Evolutionary conservation across 2,797 vertebrate species (phyloP).

Genomic region (Urocyon cinereoargenteus): DNA sequence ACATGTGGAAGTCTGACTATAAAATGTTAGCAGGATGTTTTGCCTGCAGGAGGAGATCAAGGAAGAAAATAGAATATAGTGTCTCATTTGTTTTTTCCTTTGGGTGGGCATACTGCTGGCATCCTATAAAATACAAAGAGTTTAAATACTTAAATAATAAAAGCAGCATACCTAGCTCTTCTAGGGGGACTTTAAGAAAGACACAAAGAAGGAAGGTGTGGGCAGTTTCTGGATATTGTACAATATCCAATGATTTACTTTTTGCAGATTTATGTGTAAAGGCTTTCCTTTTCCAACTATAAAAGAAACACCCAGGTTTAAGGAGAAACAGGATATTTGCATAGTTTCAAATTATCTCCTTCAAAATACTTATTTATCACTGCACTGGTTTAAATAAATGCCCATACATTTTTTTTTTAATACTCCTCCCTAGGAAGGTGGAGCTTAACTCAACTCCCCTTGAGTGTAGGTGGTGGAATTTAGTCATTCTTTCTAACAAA

Average conservation of each 20-base stretch:
- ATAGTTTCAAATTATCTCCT: neutral
- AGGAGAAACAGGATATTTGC: neutral
- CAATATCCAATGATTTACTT: neutral
- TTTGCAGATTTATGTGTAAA: neutral
- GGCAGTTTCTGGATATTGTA: neutral
- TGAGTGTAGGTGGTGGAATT: neutral
- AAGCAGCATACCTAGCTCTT: neutral
- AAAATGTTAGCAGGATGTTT: neutral
- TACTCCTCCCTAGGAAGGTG: neutral
- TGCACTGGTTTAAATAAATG: neutral
- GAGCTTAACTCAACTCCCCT: neutral
- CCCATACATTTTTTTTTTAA: neutral
- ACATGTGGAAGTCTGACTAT: neutral
- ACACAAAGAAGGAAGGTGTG: neutral
- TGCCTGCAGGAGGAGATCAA: neutral
- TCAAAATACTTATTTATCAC: neutral
- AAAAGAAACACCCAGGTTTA: neutral
- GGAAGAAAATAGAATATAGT: neutral
- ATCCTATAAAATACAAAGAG: neutral
- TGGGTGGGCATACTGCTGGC: neutral
- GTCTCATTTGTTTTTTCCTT: neutral
- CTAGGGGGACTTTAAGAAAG: neutral
- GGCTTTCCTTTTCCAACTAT: neutral
- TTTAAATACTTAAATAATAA: conserved; percentile 10
- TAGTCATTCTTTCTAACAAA: neutral